Conservation (phyloP, 2,113 vertebrate species). For the Ctenodactylus gundi region DNA sequence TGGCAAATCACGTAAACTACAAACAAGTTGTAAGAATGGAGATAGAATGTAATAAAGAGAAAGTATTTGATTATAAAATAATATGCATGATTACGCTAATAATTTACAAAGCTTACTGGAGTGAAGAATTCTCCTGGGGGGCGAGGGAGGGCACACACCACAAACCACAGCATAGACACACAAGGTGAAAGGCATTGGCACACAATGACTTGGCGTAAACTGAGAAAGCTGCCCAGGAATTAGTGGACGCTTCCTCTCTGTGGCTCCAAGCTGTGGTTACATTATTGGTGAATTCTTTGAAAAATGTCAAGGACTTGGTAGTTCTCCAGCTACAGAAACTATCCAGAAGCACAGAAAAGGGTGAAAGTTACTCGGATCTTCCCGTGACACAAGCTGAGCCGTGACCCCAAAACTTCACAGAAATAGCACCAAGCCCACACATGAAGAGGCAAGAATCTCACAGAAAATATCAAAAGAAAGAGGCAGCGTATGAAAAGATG, state of each 20-base stretch:
- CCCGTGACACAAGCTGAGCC: neutral
- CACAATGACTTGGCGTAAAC: neutral
- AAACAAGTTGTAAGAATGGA: neutral
- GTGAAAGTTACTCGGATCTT: neutral
- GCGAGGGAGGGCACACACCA: neutral
- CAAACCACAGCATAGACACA: neutral
- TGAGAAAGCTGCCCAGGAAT: neutral
- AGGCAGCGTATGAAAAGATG: neutral
- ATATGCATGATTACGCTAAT: neutral
- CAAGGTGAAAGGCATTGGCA: neutral
- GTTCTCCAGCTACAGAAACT: neutral
- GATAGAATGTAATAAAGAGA: neutral
- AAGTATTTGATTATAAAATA: neutral
- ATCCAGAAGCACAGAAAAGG: neutral
- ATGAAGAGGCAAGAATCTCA: neutral
- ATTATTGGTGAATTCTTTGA: neutral
- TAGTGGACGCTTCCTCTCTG: neutral
- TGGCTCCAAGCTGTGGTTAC: no score
- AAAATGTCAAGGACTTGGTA: neutral
- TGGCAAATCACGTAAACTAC: neutral
- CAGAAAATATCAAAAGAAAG: neutral
- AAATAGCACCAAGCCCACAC: conserved; percentile 24
- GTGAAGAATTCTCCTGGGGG: neutral
- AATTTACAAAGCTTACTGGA: neutral
- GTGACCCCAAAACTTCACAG: neutral